Conservation (phyloP, 2,888 invertebrate species). For the Nomada hirtipes region DNA sequence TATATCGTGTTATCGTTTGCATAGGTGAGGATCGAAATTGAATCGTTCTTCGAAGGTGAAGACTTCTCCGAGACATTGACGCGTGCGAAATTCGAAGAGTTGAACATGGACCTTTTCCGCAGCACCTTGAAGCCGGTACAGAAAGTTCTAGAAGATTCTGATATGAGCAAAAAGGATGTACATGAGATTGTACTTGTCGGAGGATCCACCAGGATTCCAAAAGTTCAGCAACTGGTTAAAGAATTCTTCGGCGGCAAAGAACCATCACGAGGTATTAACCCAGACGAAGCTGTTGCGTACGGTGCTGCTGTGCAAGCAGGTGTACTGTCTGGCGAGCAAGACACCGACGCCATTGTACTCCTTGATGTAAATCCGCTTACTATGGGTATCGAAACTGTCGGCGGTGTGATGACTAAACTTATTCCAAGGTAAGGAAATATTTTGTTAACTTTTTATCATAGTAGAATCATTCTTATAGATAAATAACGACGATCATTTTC, state of each 20-base stretch:
- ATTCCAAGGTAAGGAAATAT: constrained; percentile 88
- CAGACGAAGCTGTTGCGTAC: constrained; percentile 99
- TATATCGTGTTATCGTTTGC: background rate
- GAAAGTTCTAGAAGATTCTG: constrained; percentile 98
- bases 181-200: constrained; percentile 99
- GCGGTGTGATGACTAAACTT: constrained; percentile 99
- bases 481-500: constrained; percentile 3
- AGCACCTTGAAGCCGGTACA: constrained; percentile 90
- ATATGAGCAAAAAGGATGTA: constrained; percentile 99
- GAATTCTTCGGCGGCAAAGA: constrained; percentile 99
- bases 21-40: constrained; percentile 97
- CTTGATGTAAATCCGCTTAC: constrained; percentile 99
- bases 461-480: background rate
- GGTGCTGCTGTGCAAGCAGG: constrained; percentile 99
- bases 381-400: constrained; percentile 99
- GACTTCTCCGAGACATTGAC: constrained; percentile 99
- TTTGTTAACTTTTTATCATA: background rate
- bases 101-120: constrained; percentile 92
- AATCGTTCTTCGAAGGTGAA: constrained; percentile 98
- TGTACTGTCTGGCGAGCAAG: constrained; percentile 98
- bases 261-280: constrained; percentile 98
- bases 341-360: constrained; percentile 97
- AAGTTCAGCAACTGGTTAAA: constrained; percentile 96
- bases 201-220: constrained; percentile 99
- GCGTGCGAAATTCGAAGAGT: constrained; percentile 98